Conservation (phyloP, 2,797 vertebrate species). For the Petrocephalus sullivani region DNA sequence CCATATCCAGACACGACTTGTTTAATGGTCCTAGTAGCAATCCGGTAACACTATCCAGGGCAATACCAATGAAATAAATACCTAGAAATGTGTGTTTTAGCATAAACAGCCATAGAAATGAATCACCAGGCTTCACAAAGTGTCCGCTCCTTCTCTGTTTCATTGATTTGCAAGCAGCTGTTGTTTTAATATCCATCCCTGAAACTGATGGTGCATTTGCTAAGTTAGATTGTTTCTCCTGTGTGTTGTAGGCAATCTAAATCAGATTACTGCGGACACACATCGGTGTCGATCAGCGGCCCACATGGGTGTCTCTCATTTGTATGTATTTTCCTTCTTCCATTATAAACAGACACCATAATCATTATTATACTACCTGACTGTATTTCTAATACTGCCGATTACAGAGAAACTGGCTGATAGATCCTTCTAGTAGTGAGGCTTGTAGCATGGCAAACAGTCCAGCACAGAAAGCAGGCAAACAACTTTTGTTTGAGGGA, state of each 20-base stretch:
- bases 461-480: not conserved
- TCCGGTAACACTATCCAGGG: not conserved
- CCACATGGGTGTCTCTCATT: not conserved
- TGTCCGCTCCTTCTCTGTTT: not conserved
- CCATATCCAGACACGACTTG: not conserved
- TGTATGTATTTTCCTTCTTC: not conserved
- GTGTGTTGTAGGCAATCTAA: not conserved
- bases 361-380: not conserved
- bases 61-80: not conserved
- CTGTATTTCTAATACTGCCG: not conserved
- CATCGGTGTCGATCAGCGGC: not conserved
- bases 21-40: constrained; percentile 1
- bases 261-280: not conserved
- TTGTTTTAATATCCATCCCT: not conserved
- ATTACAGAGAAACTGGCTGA: not conserved
- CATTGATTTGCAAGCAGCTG: not conserved
- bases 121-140: not conserved
- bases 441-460: not conserved
- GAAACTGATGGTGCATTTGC: not conserved
- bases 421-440: not conserved
- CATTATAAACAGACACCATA: not conserved
- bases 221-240: not conserved
- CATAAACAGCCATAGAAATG: not conserved
- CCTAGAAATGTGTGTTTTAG: not conserved
- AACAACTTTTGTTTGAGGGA: not conserved